phyloP scores from a whole-genome alignment of 2,113 vertebrate genomes.

The Phocoena phocoena region DNA sequence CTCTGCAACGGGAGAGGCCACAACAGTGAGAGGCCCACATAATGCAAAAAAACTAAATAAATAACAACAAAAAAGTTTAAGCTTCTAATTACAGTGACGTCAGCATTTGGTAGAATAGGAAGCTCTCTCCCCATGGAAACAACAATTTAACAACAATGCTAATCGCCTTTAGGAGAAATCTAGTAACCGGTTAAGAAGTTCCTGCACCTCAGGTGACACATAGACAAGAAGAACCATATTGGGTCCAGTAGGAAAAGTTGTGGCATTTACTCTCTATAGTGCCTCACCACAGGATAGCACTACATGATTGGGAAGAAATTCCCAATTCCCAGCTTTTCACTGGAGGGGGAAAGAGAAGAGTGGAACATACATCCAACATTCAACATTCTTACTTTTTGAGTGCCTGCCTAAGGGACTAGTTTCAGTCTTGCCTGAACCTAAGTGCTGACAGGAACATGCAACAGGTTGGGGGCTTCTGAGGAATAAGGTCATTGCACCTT shows the following conservation, averaged over 20 bases:
- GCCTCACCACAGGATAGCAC: neutral
- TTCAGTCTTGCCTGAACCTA: neutral
- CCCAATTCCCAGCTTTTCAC: neutral
- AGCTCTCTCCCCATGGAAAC: neutral
- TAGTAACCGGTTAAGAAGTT: neutral
- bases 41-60: too few relatives aligned
- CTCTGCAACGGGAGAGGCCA: too few relatives aligned
- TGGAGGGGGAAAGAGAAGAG: neutral
- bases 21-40: too few relatives aligned
- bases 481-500: neutral
- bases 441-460: neutral
- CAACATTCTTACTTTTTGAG: neutral
- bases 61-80: neutral
- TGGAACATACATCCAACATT: neutral
- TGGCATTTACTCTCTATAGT: neutral
- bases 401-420: neutral
- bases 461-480: neutral
- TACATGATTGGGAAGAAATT: neutral
- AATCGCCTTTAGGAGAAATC: neutral
- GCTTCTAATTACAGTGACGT: neutral
- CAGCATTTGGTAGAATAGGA: neutral
- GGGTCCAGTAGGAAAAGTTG: neutral
- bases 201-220: neutral
- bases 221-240: neutral
- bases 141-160: neutral